A percentile compares a stretch with the other conserved stretches of the same genome.
phyloP scores from a whole-genome alignment of 2,797 vertebrate species.

The Catharus ustulatus region DNA sequence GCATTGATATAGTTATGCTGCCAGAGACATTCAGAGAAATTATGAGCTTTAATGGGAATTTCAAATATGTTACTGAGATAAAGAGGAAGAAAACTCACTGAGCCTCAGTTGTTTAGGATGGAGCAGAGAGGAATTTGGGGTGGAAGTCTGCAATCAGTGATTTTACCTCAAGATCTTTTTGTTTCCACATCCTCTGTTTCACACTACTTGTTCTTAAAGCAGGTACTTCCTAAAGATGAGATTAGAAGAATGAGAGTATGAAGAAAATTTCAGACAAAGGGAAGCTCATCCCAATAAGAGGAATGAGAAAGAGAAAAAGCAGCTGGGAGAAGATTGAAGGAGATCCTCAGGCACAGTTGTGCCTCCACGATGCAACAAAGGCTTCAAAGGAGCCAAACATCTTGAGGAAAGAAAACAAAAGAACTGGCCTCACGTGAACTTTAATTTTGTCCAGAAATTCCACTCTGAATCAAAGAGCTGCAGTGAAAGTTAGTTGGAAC shows the following conservation, averaged over 20 bases:
- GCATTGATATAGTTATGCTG: not conserved
- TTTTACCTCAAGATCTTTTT: not conserved
- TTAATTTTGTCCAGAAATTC: slow-evolving; percentile 27
- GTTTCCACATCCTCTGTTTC: not conserved
- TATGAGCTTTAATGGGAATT: not conserved
- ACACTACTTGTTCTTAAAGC: not conserved
- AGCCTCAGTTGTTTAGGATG: not conserved
- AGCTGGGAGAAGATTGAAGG: not conserved
- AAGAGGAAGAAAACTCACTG: not conserved
- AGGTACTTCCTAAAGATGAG: not conserved
- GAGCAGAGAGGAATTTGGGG: not conserved
- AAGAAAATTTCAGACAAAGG: not conserved
- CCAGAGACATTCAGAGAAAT: not conserved
- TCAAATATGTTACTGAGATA: not conserved
- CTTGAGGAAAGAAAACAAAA: slow-evolving; percentile 53
- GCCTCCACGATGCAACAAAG: not conserved
- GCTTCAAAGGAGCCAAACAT: slow-evolving; percentile 20
- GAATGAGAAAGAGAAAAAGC: not conserved
- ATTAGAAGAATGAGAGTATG: not conserved
- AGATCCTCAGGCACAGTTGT: not conserved
- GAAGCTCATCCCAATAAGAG: not conserved
- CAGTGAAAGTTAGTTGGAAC: slow-evolving; percentile 20
- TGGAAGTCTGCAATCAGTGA: not conserved
- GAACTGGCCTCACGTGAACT: not conserved
- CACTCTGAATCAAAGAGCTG: slow-evolving; percentile 17